A percentile compares a stretch with the other conserved stretches of the same genome.
These are phyloP conservation scores for Crotophaga sulcirostris DNA, from an alignment of 2,113 vertebrate species.

Conservation along the genomic window DNA sequence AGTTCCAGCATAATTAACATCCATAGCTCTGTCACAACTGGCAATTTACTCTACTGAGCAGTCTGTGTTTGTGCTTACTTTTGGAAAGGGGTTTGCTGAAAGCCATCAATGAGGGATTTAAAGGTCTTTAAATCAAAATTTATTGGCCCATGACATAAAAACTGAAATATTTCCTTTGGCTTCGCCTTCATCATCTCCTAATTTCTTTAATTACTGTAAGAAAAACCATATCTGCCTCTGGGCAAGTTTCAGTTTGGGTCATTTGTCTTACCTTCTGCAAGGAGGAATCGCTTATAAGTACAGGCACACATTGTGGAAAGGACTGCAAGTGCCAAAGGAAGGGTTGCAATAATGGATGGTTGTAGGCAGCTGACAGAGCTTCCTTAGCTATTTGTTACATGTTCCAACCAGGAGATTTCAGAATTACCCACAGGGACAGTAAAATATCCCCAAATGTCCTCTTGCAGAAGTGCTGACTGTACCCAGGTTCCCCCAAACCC, in stretches of 20 bases:
- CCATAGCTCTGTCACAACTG: not conserved
- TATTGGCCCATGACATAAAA: not conserved
- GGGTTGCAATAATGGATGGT: not conserved
- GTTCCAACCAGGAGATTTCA: not conserved
- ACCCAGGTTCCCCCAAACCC: no score
- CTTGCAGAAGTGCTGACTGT: not conserved
- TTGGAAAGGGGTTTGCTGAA: not conserved
- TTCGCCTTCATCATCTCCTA: not conserved
- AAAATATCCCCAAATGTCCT: not conserved
- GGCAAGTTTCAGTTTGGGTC: slow-evolving; percentile 16
- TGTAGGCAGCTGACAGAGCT: not conserved
- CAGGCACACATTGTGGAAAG: not conserved
- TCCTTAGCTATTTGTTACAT: not conserved
- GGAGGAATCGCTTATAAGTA: not conserved
- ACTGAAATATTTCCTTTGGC: slow-evolving; percentile 17
- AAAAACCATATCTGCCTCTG: slow-evolving; percentile 1
- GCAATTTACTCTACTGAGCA: not conserved
- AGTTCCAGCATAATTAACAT: not conserved
- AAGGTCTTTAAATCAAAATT: slow-evolving; percentile 32
- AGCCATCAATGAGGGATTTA: not conserved
- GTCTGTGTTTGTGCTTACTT: not conserved
- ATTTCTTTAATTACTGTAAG: slow-evolving; percentile 59
- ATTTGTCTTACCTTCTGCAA: slow-evolving; percentile 43
- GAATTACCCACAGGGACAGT: not conserved
- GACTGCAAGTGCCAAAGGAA: not conserved